Conservation (phyloP, 2,797 vertebrate species). For the Linurgus olivaceus region DNA sequence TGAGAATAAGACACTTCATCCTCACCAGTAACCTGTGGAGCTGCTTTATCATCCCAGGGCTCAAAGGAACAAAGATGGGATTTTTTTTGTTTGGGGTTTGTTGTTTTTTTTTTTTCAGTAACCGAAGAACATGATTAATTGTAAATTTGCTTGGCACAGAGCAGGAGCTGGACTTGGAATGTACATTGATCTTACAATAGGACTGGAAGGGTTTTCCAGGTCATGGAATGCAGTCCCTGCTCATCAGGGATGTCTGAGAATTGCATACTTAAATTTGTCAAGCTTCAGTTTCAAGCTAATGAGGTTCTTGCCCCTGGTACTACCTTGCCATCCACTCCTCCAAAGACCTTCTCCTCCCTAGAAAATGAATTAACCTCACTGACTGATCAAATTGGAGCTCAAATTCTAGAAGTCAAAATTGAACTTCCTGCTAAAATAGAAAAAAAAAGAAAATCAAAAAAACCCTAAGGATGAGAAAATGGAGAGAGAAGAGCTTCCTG, state of each 20-base stretch:
- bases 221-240: neutral
- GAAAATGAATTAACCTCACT: neutral
- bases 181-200: neutral
- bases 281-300: constrained; percentile 26
- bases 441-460: neutral
- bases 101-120: neutral
- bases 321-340: neutral
- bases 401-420: neutral
- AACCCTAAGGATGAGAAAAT: neutral
- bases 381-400: neutral
- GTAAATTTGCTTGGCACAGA: neutral
- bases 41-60: neutral
- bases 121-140: neutral
- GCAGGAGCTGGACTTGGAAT: neutral
- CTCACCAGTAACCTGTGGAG: neutral
- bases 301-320: constrained; percentile 11
- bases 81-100: neutral
- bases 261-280: constrained; percentile 1
- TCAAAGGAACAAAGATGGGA: neutral
- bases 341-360: neutral
- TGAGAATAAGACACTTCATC: neutral
- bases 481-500: neutral
- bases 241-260: neutral
- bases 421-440: neutral
- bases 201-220: neutral